Evolutionary conservation across 2,797 vertebrate species (phyloP).

Genomic region (Xerus rutilus): DNA sequence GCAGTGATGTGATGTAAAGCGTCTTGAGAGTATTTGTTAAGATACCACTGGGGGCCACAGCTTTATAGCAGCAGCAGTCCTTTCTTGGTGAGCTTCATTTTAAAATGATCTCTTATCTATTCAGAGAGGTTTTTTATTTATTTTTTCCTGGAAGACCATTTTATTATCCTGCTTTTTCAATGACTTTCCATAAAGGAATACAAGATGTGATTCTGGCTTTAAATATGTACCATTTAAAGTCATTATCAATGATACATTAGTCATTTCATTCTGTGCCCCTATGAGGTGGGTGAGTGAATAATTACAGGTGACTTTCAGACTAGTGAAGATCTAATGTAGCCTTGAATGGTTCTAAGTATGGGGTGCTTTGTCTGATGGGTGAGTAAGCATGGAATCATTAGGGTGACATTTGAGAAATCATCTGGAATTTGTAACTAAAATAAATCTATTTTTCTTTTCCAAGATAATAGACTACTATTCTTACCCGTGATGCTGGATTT

Average conservation of each 20-base stretch:
- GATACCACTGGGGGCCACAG: not conserved
- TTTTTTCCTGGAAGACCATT: slow-evolving; percentile 54
- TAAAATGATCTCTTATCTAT: slow-evolving; percentile 69
- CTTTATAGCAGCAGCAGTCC: not conserved
- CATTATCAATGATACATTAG: slow-evolving; percentile 74
- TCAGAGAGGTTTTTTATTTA: slow-evolving; percentile 39
- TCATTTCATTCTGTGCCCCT: slow-evolving; percentile 54
- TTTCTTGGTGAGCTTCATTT: slow-evolving; percentile 45
- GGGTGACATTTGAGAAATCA: slow-evolving; percentile 53
- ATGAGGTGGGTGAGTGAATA: slow-evolving; percentile 69
- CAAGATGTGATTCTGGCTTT: slow-evolving; percentile 72
- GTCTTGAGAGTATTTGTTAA: not conserved
- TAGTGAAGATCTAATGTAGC: slow-evolving; percentile 66
- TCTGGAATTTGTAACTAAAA: slow-evolving; percentile 70
- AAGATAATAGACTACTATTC: slow-evolving; percentile 16
- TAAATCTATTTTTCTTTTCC: slow-evolving; percentile 63
- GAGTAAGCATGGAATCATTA: slow-evolving; percentile 65
- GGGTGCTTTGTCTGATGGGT: slow-evolving; percentile 61
- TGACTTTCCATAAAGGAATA: slow-evolving; percentile 75
- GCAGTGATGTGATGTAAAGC: not conserved
- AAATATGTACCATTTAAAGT: slow-evolving; percentile 70
- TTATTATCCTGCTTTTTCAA: slow-evolving; percentile 68
- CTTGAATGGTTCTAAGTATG: slow-evolving; percentile 61
- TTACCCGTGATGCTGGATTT: slow-evolving; percentile 46
- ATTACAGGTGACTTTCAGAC: slow-evolving; percentile 78